Evolutionary conservation across 2,888 invertebrate species (phyloP).

Genomic region (Lithophane semibrunnea): DNA sequence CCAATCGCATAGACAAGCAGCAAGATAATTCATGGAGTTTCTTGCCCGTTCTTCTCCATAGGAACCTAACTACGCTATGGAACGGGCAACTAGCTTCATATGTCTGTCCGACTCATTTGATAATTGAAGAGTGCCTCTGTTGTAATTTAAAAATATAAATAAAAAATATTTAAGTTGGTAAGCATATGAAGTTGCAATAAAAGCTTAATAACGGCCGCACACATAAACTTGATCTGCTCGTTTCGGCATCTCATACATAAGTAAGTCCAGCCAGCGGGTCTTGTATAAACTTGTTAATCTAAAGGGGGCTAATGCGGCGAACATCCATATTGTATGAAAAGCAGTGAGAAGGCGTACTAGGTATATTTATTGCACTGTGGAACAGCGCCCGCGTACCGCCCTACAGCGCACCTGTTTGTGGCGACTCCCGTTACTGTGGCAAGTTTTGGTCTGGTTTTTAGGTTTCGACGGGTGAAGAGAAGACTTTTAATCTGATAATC

Average conservation of each 20-base stretch:
- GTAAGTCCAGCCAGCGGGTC: constrained; percentile 77
- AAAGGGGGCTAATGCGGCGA: constrained; percentile 80
- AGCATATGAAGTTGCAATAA: constrained; percentile 14
- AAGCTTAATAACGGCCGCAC: constrained; percentile 19
- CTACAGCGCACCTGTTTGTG: constrained; percentile 66
- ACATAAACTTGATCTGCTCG: constrained; percentile 35
- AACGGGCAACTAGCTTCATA: background rate
- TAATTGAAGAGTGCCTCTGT: background rate
- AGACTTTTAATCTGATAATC: background rate
- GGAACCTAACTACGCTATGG: background rate
- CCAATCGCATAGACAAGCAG: background rate
- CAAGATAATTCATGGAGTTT: background rate
- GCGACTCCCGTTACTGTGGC: constrained; percentile 59
- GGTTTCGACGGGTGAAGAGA: background rate
- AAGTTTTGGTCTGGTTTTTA: constrained; percentile 47
- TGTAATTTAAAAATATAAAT: too few species aligned
- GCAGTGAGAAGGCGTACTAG: constrained; percentile 69
- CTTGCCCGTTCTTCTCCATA: too few species aligned
- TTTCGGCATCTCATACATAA: constrained; percentile 76
- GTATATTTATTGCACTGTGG: constrained; percentile 79
- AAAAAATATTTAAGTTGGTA: background rate
- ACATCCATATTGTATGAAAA: constrained; percentile 80
- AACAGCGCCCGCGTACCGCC: constrained; percentile 58
- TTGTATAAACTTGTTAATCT: constrained; percentile 80
- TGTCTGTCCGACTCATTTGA: background rate